Base-by-base conservation (phyloP, 2,797 vertebrate genomes). In the Cyclopterus lumpus region DNA sequence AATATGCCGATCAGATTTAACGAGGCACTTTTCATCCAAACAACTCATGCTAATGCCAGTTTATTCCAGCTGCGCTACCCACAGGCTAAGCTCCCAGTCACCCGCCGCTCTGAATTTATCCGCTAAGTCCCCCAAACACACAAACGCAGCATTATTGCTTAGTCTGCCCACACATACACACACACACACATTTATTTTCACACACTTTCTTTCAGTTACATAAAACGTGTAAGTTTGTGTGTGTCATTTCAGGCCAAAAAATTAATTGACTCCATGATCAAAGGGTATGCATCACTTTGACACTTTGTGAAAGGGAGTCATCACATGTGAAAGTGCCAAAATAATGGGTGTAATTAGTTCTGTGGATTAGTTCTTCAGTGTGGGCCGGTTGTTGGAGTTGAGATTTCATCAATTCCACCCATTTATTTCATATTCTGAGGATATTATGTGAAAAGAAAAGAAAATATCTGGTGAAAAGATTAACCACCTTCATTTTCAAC, bases 1-100 rank as follows among this genome's bases (percentile, higher is more conserved):
- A 90, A 91, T 86, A 87, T 89, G 87, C 88, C 79, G 70, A 92
- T 92, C 89, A 89, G 85, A 91, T 92, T 91, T 89, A 93, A 91
- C 85, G 34, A 89, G 85, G 87, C 89, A 84, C 83, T 90, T 93
- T 90, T 92, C 82, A 85, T 88, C 84, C 86, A 85, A 91, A 88
- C 86, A 86, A 85, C 88, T 89, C 79, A 16, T 64, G 42, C 84
- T 92, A 93, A 93, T 90, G 88, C 89, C 91, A 85, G 81, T 91
- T 90, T 87, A 88, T 92, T 93, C 83, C 84, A 86, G 81, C 82
- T 79, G 83, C 82, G 67, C 80, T 85, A 73, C 85, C 83, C 90
- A 65, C 59, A 22, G 65, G 80, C 90, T 93, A 91, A 93, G 92
- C 92, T 93, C 75, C 79, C 79, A 86, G 89, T 89, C 91, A 89